Conservation (phyloP, 35 echinoderm and acorn worm genomes). For the Amphiura filiformis region DNA sequence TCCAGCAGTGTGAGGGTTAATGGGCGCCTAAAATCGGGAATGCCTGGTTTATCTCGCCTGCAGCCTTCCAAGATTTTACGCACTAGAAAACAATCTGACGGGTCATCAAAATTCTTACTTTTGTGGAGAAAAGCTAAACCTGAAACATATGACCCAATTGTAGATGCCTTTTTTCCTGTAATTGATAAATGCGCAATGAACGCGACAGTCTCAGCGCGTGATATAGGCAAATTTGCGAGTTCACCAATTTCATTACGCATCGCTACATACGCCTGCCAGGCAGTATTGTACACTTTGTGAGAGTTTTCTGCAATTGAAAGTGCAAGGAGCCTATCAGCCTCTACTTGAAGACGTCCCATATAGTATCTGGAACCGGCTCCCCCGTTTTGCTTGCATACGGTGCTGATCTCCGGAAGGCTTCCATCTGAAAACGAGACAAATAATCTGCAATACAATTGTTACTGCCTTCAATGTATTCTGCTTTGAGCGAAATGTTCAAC, state of each 20-base stretch:
- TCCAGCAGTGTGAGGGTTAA: neutral
- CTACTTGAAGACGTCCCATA: neutral
- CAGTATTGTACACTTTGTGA: neutral
- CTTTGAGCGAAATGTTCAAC: neutral
- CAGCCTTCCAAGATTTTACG: neutral
- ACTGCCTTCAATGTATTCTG: neutral
- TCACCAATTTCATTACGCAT: neutral
- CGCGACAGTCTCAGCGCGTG: neutral
- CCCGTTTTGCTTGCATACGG: neutral
- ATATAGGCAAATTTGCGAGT: neutral
- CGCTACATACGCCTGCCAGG: neutral
- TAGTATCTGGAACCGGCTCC: neutral
- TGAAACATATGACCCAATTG: neutral
- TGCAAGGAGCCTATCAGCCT: neutral
- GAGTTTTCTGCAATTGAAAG: neutral
- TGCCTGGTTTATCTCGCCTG: neutral
- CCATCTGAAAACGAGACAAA: conserved; percentile 6
- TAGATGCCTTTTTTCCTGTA: neutral
- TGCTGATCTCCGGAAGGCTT: neutral
- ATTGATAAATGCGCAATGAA: neutral
- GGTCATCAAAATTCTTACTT: neutral
- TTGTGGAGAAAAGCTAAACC: neutral
- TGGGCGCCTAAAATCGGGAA: neutral
- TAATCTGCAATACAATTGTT: neutral
- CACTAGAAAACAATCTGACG: neutral